Evolutionary conservation across 1,140 invertebrate species (phyloP), one percentile per base, ranked within the genome.

Genomic region (Drosophila seguyi): DNA sequence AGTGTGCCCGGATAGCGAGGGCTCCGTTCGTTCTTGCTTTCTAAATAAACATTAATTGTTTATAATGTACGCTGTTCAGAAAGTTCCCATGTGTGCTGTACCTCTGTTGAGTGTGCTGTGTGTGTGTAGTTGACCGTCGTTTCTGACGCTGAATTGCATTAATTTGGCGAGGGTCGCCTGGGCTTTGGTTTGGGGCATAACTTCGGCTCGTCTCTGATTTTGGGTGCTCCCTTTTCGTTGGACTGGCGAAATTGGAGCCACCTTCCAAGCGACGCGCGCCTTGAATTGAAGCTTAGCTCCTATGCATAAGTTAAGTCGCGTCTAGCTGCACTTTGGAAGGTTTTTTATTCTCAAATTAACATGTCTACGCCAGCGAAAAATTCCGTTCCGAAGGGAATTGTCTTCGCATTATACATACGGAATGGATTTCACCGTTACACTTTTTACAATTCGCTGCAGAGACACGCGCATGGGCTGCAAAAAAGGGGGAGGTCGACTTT

Each of bases 11-110:
- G 56, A 34, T 36, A 10, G 47, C 42, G 41, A 72, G 68, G 69
- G 66, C 31, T 72, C 18, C 75, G 59, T 72, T 25, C 75, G 66
- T 65, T 68, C 55, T 73, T 56, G 80, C 76, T 84, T 88, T 88
- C 80, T 74, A 90, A 90, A 88, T 81, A 88, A 88, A 90, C 74
- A 88, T 81, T 67, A 90, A 88, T 88, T 88, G 84, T 84, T 84
- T 88, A 88, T 74, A 87, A 86, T 87, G 73, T 79, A 61, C 13
- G 31, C 13, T 53, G 50, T 36, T 52, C 50, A 34, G 59, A 57
- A 41, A 60, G 50, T 68, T 38, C 45, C 16, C 39, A 34, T 62
- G 39, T 18, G 22, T 20, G 25, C 34, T 61, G 29, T 42, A 14
- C 29, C 50, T 18, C 50, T 47, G 44, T 14, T 42, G 22, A 41